Evolutionary conservation across 2,113 vertebrate species (phyloP).

Genomic region (Harpagus bidentatus): DNA sequence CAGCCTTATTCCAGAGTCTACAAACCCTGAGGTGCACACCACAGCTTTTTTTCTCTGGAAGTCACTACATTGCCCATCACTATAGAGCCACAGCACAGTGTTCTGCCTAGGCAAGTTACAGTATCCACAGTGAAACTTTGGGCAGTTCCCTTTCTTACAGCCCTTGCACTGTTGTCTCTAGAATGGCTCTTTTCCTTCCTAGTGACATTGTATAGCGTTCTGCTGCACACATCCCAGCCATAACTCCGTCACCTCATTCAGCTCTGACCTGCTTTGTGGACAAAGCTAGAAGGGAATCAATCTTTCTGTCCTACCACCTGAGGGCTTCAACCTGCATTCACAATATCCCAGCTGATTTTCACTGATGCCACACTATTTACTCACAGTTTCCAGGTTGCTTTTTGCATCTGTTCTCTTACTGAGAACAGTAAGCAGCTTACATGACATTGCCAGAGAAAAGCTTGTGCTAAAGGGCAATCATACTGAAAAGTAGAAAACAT

Average conservation of each 20-base stretch:
- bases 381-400: neutral
- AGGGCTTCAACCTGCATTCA: neutral
- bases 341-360: neutral
- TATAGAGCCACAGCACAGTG: neutral
- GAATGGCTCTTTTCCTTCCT: neutral
- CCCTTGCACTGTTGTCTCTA: neutral
- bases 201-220: accelerated
- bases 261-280: neutral
- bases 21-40: too few species aligned
- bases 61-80: accelerated
- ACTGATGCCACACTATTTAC: neutral
- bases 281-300: neutral
- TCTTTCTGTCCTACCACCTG: neutral
- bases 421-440: neutral
- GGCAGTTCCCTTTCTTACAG: neutral
- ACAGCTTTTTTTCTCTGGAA: neutral
- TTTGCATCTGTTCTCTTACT: too few species aligned
- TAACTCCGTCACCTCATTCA: accelerated
- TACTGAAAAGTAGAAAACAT: neutral
- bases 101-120: neutral
- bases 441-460: neutral
- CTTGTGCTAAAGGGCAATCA: accelerated
- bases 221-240: neutral
- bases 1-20: neutral
- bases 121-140: neutral